Base-by-base conservation (phyloP, 2,797 vertebrate species). In the Muscicapa comitata region DNA sequence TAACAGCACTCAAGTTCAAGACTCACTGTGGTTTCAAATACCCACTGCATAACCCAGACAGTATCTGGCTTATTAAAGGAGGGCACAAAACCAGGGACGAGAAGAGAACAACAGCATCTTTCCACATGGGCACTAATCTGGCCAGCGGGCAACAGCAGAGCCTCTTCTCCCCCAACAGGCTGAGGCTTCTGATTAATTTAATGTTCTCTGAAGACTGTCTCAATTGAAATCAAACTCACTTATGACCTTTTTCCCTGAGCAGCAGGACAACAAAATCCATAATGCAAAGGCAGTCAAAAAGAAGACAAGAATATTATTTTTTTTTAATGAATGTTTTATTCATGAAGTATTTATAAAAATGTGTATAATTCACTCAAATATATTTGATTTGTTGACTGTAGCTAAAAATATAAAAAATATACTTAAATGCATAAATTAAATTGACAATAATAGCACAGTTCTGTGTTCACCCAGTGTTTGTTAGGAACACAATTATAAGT, bases 351-450 rank as follows among this genome's bases (percentile, higher is more conserved):
- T 94, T 86, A 94, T 73, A 94, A 94, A 95, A 88, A 82, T 83
- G 58, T 96, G 61, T 90, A 91, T 94, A 91, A 95, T 87, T 65
- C 73, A 75, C 66, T 93, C 91, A 85, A 88, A 91, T 92, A 95
- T 93, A 96, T 92, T 95, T 91, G 67, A 86, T 94, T 91, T 93
- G 75, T 92, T 73, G 65, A 76, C 85, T 85, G 95, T 37, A 74
- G 85, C 94, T 94, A 92, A 93, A 97, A 95, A 94, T 96, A 96
- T 78, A 96, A 97, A 97, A 98, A 97, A 96, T 97, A 97, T 96
- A 96, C 87, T 93, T 97, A 96, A 96, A 97, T 81, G 95, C 73
- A 95, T 97, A 93, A 96, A 94, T 97, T 97, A 97, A 97, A 95
- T 87, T 86, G 92, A 95, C 88, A 96, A 91, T 74, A 88, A 65